phyloP scores from a whole-genome alignment of 2,113 vertebrate genomes.

The Nannobrachium achirus region DNA sequence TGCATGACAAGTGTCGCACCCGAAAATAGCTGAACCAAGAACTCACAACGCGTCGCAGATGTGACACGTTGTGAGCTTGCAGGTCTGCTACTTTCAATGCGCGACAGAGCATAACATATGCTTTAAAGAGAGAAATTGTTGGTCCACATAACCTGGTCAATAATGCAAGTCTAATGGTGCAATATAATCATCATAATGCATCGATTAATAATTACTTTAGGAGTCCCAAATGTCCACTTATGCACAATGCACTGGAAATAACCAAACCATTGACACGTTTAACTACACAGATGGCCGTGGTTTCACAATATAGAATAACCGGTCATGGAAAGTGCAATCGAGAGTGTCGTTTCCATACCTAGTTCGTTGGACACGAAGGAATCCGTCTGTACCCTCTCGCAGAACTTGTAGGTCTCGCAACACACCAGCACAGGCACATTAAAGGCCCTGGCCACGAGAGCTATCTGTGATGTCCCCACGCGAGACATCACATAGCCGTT shows the following conservation, averaged over 20 bases:
- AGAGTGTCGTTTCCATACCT: constrained; percentile 74
- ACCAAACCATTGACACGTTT: background rate
- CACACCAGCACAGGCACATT: constrained; percentile 97
- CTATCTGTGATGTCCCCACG: constrained; percentile 94
- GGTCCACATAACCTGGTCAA: too few relatives aligned
- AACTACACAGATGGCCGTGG: background rate
- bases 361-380: constrained; percentile 99
- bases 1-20: too few relatives aligned
- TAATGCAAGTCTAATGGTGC: too few relatives aligned
- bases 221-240: background rate
- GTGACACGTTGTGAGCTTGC: too few relatives aligned
- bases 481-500: constrained; percentile 98
- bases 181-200: too few relatives aligned
- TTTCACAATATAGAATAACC: background rate
- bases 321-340: background rate
- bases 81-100: too few relatives aligned
- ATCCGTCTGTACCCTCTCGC: constrained; percentile 96
- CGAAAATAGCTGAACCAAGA: too few relatives aligned
- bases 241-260: background rate
- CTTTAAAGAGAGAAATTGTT: too few relatives aligned
- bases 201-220: too few relatives aligned
- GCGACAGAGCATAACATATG: too few relatives aligned
- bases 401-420: constrained; percentile 99
- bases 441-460: constrained; percentile 92
- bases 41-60: too few relatives aligned